phyloP scores from a whole-genome alignment of 2,113 vertebrate species.

The Stigmatopora argus region DNA sequence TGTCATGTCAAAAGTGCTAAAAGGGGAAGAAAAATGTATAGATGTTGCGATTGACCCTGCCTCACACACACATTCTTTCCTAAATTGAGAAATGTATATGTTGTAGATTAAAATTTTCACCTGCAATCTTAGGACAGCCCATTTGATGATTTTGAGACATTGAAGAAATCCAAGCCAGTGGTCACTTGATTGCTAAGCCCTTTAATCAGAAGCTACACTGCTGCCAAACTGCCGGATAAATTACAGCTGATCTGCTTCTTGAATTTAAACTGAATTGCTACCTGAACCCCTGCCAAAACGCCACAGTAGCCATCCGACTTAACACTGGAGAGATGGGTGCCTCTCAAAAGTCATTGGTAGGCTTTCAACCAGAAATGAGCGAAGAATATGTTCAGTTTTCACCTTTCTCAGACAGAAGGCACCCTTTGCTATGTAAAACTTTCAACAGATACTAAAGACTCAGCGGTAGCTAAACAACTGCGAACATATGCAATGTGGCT shows the following conservation, averaged over 20 bases:
- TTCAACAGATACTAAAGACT: slow-evolving; percentile 13
- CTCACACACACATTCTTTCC: too few relatives aligned
- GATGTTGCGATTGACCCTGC: too few relatives aligned
- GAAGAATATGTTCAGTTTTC: slow-evolving; percentile 8
- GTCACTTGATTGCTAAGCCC: background rate
- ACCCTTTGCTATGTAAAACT: slow-evolving; percentile 1
- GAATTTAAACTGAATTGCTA: background rate
- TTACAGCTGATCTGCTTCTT: slow-evolving; percentile 8
- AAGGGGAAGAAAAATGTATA: background rate
- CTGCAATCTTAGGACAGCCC: background rate
- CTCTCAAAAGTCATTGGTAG: slow-evolving; percentile 4
- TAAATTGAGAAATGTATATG: background rate
- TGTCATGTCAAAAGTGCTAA: background rate
- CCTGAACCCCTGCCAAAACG: background rate
- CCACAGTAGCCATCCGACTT: background rate
- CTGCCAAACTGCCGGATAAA: slow-evolving; percentile 2
- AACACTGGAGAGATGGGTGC: slow-evolving; percentile 9
- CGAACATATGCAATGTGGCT: slow-evolving; percentile 7
- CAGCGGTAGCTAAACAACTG: slow-evolving; percentile 13
- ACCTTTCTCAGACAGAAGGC: slow-evolving; percentile 1
- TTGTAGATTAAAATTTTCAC: background rate
- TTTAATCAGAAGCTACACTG: background rate
- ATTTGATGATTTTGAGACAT: background rate
- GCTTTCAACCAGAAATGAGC: background rate
- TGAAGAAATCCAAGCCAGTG: background rate